A percentile compares a stretch with the other conserved stretches of the same genome.
Evolutionary conservation across 2,888 invertebrate genomes (phyloP).

Genomic region (Apodemia duryi): DNA sequence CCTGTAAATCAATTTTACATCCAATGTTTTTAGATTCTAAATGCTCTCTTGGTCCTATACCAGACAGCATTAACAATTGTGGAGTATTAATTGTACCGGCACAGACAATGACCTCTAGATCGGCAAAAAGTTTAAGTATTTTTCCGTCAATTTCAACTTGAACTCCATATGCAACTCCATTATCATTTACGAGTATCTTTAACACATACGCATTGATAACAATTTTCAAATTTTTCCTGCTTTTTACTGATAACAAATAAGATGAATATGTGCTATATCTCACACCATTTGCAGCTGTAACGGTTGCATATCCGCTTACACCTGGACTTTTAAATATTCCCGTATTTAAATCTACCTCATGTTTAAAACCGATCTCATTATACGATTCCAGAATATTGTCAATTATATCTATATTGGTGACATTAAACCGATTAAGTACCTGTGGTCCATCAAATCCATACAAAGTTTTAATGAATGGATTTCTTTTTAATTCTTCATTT

Average conservation of each 20-base stretch:
- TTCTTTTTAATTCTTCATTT: conserved; percentile 35
- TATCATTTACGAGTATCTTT: conserved; percentile 65
- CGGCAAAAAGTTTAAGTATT: conserved; percentile 38
- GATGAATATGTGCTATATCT: conserved; percentile 69
- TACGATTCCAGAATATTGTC: conserved; percentile 52
- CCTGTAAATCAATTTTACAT: conserved; percentile 53
- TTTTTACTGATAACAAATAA: conserved; percentile 51
- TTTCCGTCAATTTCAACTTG: conserved; percentile 42
- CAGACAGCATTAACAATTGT: conserved; percentile 72
- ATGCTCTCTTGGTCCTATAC: conserved; percentile 64
- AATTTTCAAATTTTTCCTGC: conserved; percentile 52
- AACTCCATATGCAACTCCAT: conserved; percentile 56
- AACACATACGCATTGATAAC: conserved; percentile 68
- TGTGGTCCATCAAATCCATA: conserved; percentile 69
- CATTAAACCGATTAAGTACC: conserved; percentile 60
- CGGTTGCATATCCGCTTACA: conserved; percentile 59
- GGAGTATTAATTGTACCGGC: conserved; percentile 71
- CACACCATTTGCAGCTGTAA: conserved; percentile 62
- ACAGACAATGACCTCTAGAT: conserved; percentile 67
- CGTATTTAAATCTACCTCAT: conserved; percentile 57
- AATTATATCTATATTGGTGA: conserved; percentile 48
- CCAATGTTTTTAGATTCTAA: conserved; percentile 50
- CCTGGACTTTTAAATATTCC: conserved; percentile 54
- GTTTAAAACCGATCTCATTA: conserved; percentile 59
- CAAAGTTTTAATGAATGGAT: conserved; percentile 36